These are phyloP conservation scores for Drosophila quadrilineata DNA, from an alignment of 1,140 invertebrate genomes.

Conservation along the genomic window DNA sequence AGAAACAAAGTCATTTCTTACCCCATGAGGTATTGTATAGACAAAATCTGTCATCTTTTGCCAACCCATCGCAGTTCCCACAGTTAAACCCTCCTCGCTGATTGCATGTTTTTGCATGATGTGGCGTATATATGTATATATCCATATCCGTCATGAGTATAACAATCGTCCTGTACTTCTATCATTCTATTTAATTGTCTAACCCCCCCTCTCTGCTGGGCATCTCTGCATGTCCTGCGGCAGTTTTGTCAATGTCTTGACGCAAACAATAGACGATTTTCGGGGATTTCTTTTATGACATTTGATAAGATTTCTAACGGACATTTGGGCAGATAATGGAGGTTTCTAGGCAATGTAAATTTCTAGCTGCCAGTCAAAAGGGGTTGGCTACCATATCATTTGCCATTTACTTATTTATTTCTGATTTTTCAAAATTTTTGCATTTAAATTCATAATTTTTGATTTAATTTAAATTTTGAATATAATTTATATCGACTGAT, in stretches of 20 bases:
- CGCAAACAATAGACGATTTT: slow-evolving; percentile 18
- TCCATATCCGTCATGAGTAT: too few species aligned
- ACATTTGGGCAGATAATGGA: slow-evolving; percentile 36
- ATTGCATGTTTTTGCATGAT: slow-evolving; percentile 50
- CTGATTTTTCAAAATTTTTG: too few species aligned
- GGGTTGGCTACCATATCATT: too few species aligned
- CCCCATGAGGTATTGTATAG: not conserved
- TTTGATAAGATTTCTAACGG: slow-evolving; percentile 42
- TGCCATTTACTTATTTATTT: too few species aligned
- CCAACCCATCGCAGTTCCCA: not conserved
- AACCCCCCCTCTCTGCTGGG: slow-evolving; percentile 1
- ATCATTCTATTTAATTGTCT: slow-evolving; percentile 3
- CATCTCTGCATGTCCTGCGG: slow-evolving; percentile 1
- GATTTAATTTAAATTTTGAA: too few species aligned
- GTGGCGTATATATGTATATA: slow-evolving; percentile 35
- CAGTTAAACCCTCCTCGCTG: not conserved
- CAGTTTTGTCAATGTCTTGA: slow-evolving; percentile 39
- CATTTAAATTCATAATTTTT: too few species aligned
- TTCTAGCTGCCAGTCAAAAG: slow-evolving; percentile 44
- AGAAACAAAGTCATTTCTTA: not conserved
- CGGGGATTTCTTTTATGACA: slow-evolving; percentile 30
- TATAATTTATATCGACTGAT: too few species aligned
- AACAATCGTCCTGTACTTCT: slow-evolving; percentile 24
- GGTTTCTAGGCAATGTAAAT: slow-evolving; percentile 26
- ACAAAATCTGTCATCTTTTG: slow-evolving; percentile 23